Evolutionary conservation across 2,888 invertebrate species (phyloP).

Genomic region (Spilarctia lutea): DNA sequence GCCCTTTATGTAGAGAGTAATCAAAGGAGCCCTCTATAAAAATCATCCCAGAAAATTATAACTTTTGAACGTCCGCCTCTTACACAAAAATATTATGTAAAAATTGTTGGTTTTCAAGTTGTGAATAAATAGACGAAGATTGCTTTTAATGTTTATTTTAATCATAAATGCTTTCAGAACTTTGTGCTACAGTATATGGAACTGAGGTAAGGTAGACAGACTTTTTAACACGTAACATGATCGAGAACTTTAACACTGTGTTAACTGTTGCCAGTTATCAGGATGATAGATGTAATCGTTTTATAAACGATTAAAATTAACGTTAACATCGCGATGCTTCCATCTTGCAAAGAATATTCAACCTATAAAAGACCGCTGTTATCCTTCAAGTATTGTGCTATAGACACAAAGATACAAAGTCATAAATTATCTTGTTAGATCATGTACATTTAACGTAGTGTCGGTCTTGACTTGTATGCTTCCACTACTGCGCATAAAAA

Average conservation of each 20-base stretch:
- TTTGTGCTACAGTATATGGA: background rate
- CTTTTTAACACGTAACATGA: background rate
- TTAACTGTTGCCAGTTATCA: background rate
- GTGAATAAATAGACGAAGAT: slow-evolving; percentile 33
- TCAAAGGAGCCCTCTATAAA: slow-evolving; percentile 79
- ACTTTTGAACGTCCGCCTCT: slow-evolving; percentile 59
- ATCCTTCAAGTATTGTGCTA: background rate
- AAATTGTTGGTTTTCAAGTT: slow-evolving; percentile 32
- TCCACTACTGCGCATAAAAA: no score
- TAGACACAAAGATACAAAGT: background rate
- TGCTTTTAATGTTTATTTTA: slow-evolving; percentile 29
- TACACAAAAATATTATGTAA: slow-evolving; percentile 53
- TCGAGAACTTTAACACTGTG: background rate
- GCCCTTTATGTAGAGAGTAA: slow-evolving; percentile 81
- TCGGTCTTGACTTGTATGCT: no score
- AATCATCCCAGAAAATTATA: slow-evolving; percentile 75
- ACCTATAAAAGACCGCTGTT: background rate
- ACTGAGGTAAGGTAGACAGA: background rate
- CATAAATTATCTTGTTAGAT: no score
- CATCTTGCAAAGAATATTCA: background rate
- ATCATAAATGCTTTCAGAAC: slow-evolving; percentile 12
- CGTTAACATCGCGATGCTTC: background rate
- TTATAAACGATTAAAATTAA: background rate
- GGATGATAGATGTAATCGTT: background rate
- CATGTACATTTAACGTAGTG: no score